Evolutionary conservation across 2,888 invertebrate species (phyloP).

Genomic region (Drosophila multiciliata): DNA sequence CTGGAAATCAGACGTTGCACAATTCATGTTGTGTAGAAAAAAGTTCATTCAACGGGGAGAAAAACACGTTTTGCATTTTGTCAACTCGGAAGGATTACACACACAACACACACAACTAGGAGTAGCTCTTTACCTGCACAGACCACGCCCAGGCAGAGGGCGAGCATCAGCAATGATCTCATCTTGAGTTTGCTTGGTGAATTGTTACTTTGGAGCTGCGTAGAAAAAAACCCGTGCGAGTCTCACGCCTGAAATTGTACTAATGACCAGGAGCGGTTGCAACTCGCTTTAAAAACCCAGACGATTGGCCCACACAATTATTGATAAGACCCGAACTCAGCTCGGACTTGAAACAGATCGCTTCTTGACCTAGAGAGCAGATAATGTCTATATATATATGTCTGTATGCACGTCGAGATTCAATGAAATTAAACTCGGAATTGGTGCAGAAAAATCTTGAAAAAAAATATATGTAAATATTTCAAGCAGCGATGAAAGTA

Average conservation of each 20-base stretch:
- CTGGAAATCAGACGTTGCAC: conserved; percentile 43
- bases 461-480: conserved; percentile 14
- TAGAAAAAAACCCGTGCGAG: conserved; percentile 63
- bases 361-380: conserved; percentile 79
- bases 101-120: background rate
- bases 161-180: conserved; percentile 82
- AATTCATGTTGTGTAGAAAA: conserved; percentile 53
- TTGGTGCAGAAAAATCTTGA: conserved; percentile 75
- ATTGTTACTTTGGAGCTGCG: conserved; percentile 12
- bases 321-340: conserved; percentile 43
- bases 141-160: conserved; percentile 81
- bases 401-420: background rate
- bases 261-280: conserved; percentile 65
- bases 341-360: conserved; percentile 67
- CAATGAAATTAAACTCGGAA: conserved; percentile 49
- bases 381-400: conserved; percentile 32
- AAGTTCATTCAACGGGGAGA: conserved; percentile 40
- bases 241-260: conserved; percentile 68
- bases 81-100: conserved; percentile 14
- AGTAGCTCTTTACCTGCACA: conserved; percentile 81
- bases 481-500: conserved; percentile 66
- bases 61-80: background rate
- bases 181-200: conserved; percentile 62
- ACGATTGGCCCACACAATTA: conserved; percentile 39
- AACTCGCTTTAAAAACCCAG: conserved; percentile 59